These are phyloP conservation scores for Netelia virgata DNA, from an alignment of 2,888 invertebrate species.

Conservation along the genomic window DNA sequence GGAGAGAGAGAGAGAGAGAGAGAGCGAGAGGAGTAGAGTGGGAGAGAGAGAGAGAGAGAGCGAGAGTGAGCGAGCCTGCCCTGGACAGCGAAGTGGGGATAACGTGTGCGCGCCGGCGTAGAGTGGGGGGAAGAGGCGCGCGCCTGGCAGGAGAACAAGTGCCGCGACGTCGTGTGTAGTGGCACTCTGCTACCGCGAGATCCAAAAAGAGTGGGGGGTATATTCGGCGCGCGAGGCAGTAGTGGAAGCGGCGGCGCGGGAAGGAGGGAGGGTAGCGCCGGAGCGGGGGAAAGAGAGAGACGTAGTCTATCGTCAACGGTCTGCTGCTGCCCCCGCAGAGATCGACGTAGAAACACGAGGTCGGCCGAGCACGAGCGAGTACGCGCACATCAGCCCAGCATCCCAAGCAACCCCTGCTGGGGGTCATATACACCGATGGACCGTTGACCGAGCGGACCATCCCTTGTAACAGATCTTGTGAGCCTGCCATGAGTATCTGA, in stretches of 20 bases:
- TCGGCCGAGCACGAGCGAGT: constrained; percentile 74
- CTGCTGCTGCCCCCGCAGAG: constrained; percentile 84
- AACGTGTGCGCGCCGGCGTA: background rate
- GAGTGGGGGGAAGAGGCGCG: constrained; percentile 1
- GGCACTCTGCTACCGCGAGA: background rate
- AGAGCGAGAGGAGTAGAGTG: constrained; percentile 11
- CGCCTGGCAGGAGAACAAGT: constrained; percentile 9
- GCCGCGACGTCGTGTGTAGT: constrained; percentile 10
- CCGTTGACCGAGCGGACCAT: constrained; percentile 41
- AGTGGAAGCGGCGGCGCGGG: background rate
- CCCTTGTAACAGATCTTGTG: constrained; percentile 43
- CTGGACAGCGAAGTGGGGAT: background rate
- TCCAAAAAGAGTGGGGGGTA: background rate
- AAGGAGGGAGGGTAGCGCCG: constrained; percentile 4
- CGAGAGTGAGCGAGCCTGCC: constrained; percentile 18
- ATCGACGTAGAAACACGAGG: constrained; percentile 81
- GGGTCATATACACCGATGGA: constrained; percentile 35
- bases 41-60: constrained; percentile 35
- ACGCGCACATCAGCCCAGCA: constrained; percentile 68
- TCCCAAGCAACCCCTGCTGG: constrained; percentile 62
- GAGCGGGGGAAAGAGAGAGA: constrained; percentile 20
- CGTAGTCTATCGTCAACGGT: constrained; percentile 52
- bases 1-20: constrained; percentile 41
- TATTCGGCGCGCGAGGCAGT: background rate
- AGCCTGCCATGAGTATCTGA: constrained; percentile 25